Evolutionary conservation across 1,140 invertebrate genomes (phyloP).

Genomic region (Homarus americanus): DNA sequence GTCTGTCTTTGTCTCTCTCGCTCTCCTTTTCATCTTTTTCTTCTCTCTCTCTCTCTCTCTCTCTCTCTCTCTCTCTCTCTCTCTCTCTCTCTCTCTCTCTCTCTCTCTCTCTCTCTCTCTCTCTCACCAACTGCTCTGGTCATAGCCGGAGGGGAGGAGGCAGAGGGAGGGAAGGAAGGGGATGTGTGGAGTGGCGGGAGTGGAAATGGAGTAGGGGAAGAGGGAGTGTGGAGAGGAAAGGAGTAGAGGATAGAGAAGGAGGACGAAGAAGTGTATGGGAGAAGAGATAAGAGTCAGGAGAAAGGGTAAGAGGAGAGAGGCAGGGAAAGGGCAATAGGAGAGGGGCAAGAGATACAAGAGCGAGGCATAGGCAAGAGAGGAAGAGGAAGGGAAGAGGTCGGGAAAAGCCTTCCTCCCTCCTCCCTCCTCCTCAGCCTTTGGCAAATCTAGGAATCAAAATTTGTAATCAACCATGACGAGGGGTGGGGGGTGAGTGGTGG

Average conservation of each 20-base stretch:
- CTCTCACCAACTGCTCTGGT: no score
- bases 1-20: no score
- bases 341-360: not conserved
- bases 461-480: no score
- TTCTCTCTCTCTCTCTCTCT: not conserved
- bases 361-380: no score
- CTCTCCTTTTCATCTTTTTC: not conserved
- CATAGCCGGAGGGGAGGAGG: not conserved
- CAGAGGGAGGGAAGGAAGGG: not conserved
- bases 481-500: not conserved
- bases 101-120: not conserved
- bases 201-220: not conserved
- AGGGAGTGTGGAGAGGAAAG: no score
- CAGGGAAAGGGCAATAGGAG: not conserved
- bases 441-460: no score
- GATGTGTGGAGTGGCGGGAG: not conserved
- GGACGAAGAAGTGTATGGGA: no score
- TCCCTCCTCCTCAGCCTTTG: no score
- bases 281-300: no score
- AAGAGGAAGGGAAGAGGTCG: no score
- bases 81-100: conserved; percentile 1
- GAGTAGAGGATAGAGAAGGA: no score
- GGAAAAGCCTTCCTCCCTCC: no score
- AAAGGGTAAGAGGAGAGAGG: not conserved
- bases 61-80: not conserved